phyloP scores from a whole-genome alignment of 2,113 vertebrate species.

The Nycticebus coucang region DNA sequence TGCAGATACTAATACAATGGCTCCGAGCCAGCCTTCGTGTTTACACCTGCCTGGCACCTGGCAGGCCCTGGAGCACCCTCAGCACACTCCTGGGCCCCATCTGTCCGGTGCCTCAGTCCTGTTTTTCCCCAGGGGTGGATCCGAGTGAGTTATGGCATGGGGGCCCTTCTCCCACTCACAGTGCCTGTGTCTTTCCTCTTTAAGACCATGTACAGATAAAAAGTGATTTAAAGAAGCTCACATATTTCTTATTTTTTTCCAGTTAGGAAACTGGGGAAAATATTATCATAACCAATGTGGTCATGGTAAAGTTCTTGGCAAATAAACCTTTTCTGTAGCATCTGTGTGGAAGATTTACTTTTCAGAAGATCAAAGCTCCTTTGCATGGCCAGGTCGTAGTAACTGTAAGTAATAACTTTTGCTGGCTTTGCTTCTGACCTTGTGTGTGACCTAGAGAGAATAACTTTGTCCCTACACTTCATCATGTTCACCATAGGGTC shows the following conservation, averaged over 20 bases:
- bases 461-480: neutral
- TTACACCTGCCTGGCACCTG: neutral
- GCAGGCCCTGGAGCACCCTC: neutral
- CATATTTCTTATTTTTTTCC: neutral
- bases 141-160: fast-evolving
- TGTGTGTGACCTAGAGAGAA: neutral
- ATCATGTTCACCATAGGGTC: neutral
- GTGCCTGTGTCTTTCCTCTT: neutral
- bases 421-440: neutral
- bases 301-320: neutral
- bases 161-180: neutral
- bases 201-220: neutral
- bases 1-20: slow-evolving; percentile 69
- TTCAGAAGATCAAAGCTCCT: neutral
- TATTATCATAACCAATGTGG: neutral
- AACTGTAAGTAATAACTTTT: neutral
- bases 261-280: neutral
- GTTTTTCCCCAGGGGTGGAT: neutral
- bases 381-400: neutral
- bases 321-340: neutral
- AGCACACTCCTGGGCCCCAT: neutral
- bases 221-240: neutral
- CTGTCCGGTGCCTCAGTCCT: neutral
- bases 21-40: slow-evolving; percentile 1
- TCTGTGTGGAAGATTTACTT: neutral